Conservation (phyloP, 1,140 invertebrate species). For the Ephestia elutella region DNA sequence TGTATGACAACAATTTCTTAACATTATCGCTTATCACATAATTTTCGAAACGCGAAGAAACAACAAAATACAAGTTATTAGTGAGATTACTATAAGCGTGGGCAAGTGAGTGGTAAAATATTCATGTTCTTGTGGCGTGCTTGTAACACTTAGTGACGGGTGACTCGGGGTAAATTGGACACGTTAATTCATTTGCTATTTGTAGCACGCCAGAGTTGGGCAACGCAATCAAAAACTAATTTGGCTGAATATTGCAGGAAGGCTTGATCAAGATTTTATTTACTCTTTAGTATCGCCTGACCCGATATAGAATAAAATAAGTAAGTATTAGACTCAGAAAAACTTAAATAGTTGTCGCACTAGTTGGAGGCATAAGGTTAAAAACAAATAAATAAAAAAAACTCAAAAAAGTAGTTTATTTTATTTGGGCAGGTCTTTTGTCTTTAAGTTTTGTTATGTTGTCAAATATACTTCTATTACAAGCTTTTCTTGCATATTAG, state of each 20-base stretch:
- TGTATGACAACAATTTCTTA: too few relatives aligned
- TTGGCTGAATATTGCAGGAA: neutral
- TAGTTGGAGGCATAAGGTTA: too few relatives aligned
- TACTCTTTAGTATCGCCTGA: neutral
- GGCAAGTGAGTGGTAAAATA: conserved; percentile 26
- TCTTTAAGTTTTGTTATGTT: too few relatives aligned
- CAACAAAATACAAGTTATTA: conserved; percentile 4
- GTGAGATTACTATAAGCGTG: conserved; percentile 2
- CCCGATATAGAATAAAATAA: too few relatives aligned
- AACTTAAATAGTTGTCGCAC: too few relatives aligned
- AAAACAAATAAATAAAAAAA: too few relatives aligned
- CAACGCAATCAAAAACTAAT: conserved; percentile 1
- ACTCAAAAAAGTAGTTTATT: too few relatives aligned
- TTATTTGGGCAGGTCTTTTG: too few relatives aligned
- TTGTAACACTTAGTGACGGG: conserved; percentile 13
- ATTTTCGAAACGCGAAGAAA: neutral
- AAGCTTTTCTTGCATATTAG: too few relatives aligned
- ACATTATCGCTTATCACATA: too few relatives aligned
- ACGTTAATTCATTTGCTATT: conserved; percentile 1
- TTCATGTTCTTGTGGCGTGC: conserved; percentile 28
- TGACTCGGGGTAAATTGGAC: conserved; percentile 10
- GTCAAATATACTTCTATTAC: too few relatives aligned
- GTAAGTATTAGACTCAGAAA: too few relatives aligned
- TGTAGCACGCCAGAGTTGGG: neutral
- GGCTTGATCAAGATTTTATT: neutral